A percentile compares a stretch with the other conserved stretches of the same genome.
These are phyloP conservation scores for Dromas ardeola DNA, from an alignment of 2,113 vertebrate genomes.

Conservation along the genomic window DNA sequence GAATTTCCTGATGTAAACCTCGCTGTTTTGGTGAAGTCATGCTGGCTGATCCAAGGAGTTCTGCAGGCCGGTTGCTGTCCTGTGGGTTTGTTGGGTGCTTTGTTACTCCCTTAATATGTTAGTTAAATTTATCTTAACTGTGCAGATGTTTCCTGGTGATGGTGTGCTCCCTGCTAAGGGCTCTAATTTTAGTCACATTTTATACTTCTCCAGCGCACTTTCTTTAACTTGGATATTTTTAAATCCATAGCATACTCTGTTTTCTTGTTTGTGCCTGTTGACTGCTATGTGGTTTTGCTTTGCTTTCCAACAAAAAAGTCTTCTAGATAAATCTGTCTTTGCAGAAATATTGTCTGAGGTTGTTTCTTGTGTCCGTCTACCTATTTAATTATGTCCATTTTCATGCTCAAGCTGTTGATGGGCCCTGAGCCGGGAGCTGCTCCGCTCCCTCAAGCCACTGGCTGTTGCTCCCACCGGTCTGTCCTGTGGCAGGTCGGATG, in stretches of 20 bases:
- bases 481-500: background rate
- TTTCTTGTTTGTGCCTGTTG: background rate
- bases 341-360: background rate
- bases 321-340: background rate
- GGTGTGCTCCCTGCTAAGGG: background rate
- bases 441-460: background rate
- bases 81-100: background rate
- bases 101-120: background rate
- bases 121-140: too few species aligned
- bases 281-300: background rate
- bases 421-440: background rate
- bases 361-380: background rate
- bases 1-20: background rate
- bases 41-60: background rate
- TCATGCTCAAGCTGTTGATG: rapidly evolving
- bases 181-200: background rate
- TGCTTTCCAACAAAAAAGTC: background rate
- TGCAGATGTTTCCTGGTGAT: background rate
- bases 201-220: background rate
- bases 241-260: background rate
- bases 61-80: background rate
- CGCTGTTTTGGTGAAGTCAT: background rate
- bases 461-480: background rate
- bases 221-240: background rate
- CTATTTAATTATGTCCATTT: background rate